Evolutionary conservation across 2,888 invertebrate species (phyloP).

Genomic region (Limnephilus auricula): DNA sequence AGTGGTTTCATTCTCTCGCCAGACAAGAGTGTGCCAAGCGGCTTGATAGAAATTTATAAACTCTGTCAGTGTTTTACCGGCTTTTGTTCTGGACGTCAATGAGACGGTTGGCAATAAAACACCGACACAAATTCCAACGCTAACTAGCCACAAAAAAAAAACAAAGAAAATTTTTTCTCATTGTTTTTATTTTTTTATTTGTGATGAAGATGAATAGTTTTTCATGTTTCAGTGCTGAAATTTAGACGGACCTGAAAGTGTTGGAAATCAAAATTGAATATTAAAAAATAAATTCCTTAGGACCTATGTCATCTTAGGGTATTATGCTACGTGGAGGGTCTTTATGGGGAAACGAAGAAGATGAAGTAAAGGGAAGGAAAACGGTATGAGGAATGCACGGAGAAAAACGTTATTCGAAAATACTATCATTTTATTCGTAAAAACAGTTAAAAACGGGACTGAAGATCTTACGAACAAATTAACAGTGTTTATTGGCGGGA

Average conservation of each 20-base stretch:
- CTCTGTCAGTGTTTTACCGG: conserved; percentile 15
- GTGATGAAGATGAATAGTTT: not conserved
- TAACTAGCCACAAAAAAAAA: not conserved
- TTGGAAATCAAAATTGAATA: not conserved
- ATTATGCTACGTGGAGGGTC: too few relatives aligned
- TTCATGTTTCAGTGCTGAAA: not conserved
- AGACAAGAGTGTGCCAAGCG: conserved; percentile 46
- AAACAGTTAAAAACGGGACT: too few relatives aligned
- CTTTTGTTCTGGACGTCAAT: conserved; percentile 39
- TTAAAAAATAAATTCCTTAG: too few relatives aligned
- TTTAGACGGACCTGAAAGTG: not conserved
- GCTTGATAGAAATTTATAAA: conserved; percentile 48
- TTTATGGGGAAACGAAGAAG: too few relatives aligned
- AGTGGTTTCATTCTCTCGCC: not conserved
- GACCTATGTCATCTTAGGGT: too few relatives aligned
- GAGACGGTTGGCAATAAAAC: conserved; percentile 19
- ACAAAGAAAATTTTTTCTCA: not conserved
- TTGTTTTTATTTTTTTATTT: not conserved
- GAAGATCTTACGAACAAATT: too few relatives aligned
- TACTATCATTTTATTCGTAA: too few relatives aligned
- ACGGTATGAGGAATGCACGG: too few relatives aligned
- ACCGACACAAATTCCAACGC: not conserved
- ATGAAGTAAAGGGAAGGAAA: too few relatives aligned
- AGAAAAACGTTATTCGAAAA: too few relatives aligned
- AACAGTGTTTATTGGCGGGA: too few relatives aligned